Conservation (phyloP, 2,888 invertebrate genomes). For the Strigamia transsilvanica region DNA sequence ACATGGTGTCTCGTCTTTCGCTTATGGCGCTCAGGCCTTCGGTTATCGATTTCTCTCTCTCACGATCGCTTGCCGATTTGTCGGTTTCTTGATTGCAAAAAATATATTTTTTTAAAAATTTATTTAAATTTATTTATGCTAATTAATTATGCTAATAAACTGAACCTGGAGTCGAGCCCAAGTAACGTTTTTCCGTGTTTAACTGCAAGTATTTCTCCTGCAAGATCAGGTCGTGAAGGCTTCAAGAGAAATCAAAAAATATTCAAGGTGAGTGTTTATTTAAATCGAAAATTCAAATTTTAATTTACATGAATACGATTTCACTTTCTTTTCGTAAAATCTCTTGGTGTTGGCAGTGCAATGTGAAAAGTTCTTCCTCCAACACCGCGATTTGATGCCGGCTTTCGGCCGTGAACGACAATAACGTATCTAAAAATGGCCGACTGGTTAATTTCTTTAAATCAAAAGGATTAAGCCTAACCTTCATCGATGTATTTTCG, state of each 20-base stretch:
- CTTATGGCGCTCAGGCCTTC: constrained; percentile 46
- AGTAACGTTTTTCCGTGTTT: not conserved
- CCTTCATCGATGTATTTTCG: constrained; percentile 1
- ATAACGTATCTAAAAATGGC: not conserved
- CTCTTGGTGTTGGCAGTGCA: constrained; percentile 50
- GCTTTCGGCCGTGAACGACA: not conserved
- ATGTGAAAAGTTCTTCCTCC: constrained; percentile 53
- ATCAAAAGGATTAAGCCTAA: not conserved
- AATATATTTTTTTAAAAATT: too few relatives aligned
- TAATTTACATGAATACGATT: constrained; percentile 52
- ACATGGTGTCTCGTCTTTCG: constrained; percentile 43
- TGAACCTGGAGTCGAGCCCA: not conserved
- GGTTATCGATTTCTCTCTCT: not conserved
- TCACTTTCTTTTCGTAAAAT: constrained; percentile 53
- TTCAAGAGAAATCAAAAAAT: not conserved
- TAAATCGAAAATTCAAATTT: too few relatives aligned
- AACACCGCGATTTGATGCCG: constrained; percentile 48
- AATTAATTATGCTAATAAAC: too few relatives aligned
- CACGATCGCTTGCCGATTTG: not conserved
- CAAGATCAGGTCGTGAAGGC: constrained; percentile 44
- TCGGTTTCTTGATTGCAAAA: constrained; percentile 21
- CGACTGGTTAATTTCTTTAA: not conserved
- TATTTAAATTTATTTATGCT: too few relatives aligned
- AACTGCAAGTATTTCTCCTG: constrained; percentile 46
- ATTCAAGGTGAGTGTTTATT: not conserved